Evolutionary conservation across 1,140 invertebrate species (phyloP), one percentile per base, ranked within the genome.

Genomic region (Nautilus pompilius): DNA sequence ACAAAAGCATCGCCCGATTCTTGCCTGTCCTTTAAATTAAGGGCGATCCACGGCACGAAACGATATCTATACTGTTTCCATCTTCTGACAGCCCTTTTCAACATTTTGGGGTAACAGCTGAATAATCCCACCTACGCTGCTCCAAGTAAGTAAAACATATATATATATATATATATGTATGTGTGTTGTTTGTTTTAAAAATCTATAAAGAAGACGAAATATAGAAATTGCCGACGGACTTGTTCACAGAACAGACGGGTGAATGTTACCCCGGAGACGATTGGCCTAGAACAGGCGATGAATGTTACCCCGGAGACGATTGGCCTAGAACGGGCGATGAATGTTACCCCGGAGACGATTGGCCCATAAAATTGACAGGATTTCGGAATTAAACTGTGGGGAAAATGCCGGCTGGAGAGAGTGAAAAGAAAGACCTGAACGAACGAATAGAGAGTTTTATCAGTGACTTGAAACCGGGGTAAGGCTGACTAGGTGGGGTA

Each of bases 41-140:
- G 20, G 33, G 67, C 65, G 36, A 78, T 67, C 76, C 76, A 78
- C 3, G 76, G 76, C 22, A 75, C 67, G 67, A 78, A 76, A 56
- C 76, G 56, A 63, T 76, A 74, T 36, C 63, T 58, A 41, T 78
- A 78, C 36, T 72, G 67, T 55, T 68, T 67, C 76, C 74, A 78
- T 66, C 62, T 68, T 24, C 65, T 56, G 15, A 65, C 33, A 1
- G 69, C 13, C 15, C 54, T 17, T 29, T 63, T 68, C 10, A 68
- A 36, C 60, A 68, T 59, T 36, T 46, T 58, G n/a, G n/a, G n/a
- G n/a, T n/a, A n/a, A n/a, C n/a, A n/a, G n/a, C n/a, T n/a, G n/a
- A n/a, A n/a, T n/a, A n/a, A n/a, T n/a, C n/a, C n/a, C n/a, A n/a
- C n/a, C n/a, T n/a, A n/a, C n/a, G n/a, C n/a, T n/a, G n/a, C n/a